These are phyloP conservation scores for Teleogryllus occipitalis DNA, from an alignment of 1,140 invertebrate species.

Conservation along the genomic window DNA sequence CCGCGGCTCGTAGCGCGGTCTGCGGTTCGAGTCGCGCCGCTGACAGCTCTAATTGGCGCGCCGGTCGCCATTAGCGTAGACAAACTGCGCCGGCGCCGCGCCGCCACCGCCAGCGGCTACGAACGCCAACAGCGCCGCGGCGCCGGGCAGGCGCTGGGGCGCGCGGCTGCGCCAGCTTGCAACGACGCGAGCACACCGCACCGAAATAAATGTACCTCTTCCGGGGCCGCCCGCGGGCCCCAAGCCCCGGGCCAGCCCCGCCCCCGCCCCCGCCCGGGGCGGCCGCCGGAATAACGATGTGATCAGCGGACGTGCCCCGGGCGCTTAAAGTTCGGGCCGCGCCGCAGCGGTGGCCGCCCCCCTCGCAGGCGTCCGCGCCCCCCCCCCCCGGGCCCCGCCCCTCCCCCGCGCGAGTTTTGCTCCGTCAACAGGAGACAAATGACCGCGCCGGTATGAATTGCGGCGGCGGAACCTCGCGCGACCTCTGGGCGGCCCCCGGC, in stretches of 20 bases:
- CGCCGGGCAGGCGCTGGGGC: too few relatives aligned
- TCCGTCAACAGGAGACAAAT: background rate
- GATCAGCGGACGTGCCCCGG: background rate
- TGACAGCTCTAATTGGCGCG: slow-evolving; percentile 3
- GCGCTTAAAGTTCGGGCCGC: background rate
- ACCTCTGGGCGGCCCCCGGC: background rate
- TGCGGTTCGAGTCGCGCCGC: background rate
- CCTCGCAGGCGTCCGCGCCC: too few relatives aligned
- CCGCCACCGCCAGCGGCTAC: too few relatives aligned
- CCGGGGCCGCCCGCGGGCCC: too few relatives aligned
- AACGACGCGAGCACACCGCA: background rate
- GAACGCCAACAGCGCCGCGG: background rate
- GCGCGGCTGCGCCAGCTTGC: background rate
- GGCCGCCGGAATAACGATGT: background rate
- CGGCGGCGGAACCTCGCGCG: background rate
- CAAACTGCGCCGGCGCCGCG: background rate
- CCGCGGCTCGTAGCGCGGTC: background rate
- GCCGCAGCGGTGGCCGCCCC: background rate
- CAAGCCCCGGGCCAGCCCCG: too few relatives aligned
- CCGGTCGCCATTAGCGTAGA: background rate
- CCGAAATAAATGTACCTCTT: background rate
- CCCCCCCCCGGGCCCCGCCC: too few relatives aligned
- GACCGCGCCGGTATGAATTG: background rate
- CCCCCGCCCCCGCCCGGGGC: too few relatives aligned
- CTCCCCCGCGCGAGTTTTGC: background rate